These are phyloP conservation scores for Caerostris extrusa DNA, from an alignment of 1,140 invertebrate species.

Conservation along the genomic window DNA sequence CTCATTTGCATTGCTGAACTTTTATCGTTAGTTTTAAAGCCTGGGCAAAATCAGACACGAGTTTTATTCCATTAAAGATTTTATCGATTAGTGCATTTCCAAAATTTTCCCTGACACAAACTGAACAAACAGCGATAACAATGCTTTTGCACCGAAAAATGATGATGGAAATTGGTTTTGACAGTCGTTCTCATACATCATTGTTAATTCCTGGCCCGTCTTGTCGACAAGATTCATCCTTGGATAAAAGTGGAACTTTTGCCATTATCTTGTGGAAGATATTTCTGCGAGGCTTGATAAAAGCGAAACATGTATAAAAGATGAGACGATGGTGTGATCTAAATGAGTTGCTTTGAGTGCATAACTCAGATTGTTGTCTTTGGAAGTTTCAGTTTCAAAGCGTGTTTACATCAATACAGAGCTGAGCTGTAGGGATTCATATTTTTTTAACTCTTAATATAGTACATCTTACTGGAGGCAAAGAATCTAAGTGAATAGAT, in stretches of 20 bases:
- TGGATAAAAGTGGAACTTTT: background rate
- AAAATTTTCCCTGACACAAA: slow-evolving; percentile 18
- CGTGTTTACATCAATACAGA: too few relatives aligned
- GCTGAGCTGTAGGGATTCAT: too few relatives aligned
- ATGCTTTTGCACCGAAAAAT: slow-evolving; percentile 56
- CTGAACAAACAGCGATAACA: slow-evolving; percentile 54
- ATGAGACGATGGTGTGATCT: background rate
- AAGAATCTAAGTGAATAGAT: too few relatives aligned
- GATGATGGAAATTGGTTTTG: slow-evolving; percentile 63
- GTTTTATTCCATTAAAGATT: slow-evolving; percentile 14
- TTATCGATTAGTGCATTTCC: slow-evolving; percentile 49
- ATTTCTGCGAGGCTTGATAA: slow-evolving; percentile 25
- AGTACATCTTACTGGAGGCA: too few relatives aligned
- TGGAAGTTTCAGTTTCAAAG: too few relatives aligned
- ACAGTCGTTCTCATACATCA: slow-evolving; percentile 57
- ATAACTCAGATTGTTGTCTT: too few relatives aligned
- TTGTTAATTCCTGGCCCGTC: background rate
- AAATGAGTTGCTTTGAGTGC: background rate
- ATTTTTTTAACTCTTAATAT: too few relatives aligned
- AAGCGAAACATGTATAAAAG: background rate
- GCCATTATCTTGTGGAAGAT: background rate
- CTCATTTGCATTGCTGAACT: slow-evolving; percentile 24
- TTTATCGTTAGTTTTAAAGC: slow-evolving; percentile 41
- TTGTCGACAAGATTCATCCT: background rate
- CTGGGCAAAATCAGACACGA: background rate